phyloP scores from a whole-genome alignment of 2,797 vertebrate species.

The Phrynocephalus vlangalii region DNA sequence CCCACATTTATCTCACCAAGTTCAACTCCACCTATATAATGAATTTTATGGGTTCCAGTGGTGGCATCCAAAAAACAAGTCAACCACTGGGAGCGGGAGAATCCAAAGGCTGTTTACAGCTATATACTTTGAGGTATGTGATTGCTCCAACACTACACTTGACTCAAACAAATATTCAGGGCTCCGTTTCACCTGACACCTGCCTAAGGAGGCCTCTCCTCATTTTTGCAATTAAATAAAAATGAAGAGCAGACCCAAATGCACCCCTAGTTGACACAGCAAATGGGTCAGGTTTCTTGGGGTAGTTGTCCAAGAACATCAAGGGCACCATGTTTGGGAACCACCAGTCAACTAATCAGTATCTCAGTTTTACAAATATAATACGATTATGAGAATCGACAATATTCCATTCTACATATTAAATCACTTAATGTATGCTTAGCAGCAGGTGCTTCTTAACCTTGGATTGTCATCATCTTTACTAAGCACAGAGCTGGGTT shows the following conservation, averaged over 20 bases:
- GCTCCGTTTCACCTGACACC: neutral
- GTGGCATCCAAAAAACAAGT: neutral
- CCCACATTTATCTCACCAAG: conserved; percentile 38
- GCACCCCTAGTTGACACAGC: neutral
- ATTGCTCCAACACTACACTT: neutral
- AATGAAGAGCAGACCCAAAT: neutral
- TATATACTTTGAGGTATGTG: neutral
- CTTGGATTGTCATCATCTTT: neutral
- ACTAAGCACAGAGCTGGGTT: too few relatives aligned
- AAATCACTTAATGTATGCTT: neutral
- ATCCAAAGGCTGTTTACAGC: neutral
- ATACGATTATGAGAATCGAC: neutral
- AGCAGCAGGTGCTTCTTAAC: neutral
- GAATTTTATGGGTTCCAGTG: conserved; percentile 22
- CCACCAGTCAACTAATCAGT: too few relatives aligned
- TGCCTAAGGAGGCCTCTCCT: neutral
- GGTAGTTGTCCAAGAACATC: too few relatives aligned
- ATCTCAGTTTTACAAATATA: neutral
- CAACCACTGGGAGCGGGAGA: neutral
- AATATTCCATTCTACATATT: neutral
- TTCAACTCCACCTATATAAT: conserved; percentile 56
- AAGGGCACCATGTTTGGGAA: too few relatives aligned
- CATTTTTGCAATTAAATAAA: neutral
- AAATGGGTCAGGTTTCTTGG: too few relatives aligned
- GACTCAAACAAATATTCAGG: neutral